phyloP scores from a whole-genome alignment of 1,140 invertebrate species.

The Augochlora pura region DNA sequence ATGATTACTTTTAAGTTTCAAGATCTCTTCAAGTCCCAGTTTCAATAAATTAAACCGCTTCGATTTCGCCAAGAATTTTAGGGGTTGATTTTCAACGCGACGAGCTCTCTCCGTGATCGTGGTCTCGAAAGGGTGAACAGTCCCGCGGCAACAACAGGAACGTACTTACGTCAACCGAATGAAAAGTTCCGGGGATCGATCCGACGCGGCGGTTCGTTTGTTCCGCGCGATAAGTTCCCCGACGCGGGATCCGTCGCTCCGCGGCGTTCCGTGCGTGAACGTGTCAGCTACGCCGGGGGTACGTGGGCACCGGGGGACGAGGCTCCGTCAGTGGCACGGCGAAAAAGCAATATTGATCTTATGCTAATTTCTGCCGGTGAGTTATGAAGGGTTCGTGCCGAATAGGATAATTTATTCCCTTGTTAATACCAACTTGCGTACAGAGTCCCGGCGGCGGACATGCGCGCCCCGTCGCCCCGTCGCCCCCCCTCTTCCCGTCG shows the following conservation, averaged over 20 bases:
- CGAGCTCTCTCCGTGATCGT: no score
- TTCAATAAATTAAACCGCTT: no score
- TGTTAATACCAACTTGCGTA: slow-evolving; percentile 67
- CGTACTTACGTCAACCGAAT: slow-evolving; percentile 5
- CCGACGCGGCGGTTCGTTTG: not conserved
- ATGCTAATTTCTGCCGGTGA: slow-evolving; percentile 69
- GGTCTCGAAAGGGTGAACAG: not conserved
- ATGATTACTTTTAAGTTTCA: no score
- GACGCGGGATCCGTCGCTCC: no score
- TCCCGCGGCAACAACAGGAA: not conserved
- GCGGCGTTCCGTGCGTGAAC: not conserved
- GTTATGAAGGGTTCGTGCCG: slow-evolving; percentile 71
- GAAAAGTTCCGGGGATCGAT: not conserved
- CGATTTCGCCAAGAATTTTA: no score
- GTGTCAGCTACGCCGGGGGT: not conserved
- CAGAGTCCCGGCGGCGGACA: slow-evolving; percentile 37
- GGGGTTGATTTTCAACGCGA: no score
- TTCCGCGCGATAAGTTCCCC: not conserved
- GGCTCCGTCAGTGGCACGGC: slow-evolving; percentile 54
- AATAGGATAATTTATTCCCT: slow-evolving; percentile 72
- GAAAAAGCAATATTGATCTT: slow-evolving; percentile 74
- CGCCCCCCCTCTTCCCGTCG: no score
- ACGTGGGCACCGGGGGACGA: slow-evolving; percentile 18
- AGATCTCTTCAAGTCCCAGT: no score
- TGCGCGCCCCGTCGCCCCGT: slow-evolving; percentile 17